Percentiles rank a stretch among this genome's conserved stretches.
phyloP scores from a whole-genome alignment of 1,140 invertebrate genomes.

The Notospermus geniculatus region DNA sequence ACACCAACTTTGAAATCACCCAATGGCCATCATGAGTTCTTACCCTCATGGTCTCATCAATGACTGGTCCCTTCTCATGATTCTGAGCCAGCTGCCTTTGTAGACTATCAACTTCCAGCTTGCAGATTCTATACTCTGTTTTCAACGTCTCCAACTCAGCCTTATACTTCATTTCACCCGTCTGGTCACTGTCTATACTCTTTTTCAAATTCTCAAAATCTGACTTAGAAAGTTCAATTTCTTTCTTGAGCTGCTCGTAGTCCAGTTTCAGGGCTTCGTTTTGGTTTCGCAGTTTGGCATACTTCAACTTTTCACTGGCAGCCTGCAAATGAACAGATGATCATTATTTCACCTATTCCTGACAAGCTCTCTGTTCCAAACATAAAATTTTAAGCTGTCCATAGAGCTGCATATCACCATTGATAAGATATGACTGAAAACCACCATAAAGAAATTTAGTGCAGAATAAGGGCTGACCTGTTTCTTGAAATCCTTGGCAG shows the following conservation, averaged over 20 bases:
- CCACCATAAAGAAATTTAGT: too few relatives aligned
- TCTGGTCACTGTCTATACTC: neutral
- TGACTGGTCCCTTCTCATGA: constrained; percentile 1
- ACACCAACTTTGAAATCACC: too few relatives aligned
- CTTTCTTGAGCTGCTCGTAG: constrained; percentile 2
- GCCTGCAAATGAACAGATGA: too few relatives aligned
- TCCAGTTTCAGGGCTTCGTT: constrained; percentile 2
- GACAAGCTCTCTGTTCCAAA: too few relatives aligned
- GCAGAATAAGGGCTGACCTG: constrained; percentile 42
- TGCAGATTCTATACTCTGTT: neutral
- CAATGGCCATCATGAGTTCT: too few relatives aligned
- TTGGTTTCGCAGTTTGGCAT: neutral
- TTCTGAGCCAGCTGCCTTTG: constrained; percentile 4
- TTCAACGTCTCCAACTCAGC: constrained; percentile 6
- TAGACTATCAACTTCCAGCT: constrained; percentile 7
- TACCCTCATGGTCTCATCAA: neutral
- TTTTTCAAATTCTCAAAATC: constrained; percentile 6
- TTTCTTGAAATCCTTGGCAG: constrained; percentile 49
- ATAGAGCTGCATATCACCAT: too few relatives aligned
- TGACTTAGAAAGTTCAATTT: neutral
- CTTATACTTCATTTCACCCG: neutral
- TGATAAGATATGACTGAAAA: too few relatives aligned
- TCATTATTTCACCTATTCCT: too few relatives aligned
- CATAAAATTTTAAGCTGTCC: too few relatives aligned
- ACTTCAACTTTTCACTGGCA: neutral